Evolutionary conservation across 2,888 invertebrate species (phyloP), one percentile per base, ranked within the genome.

Genomic region (Diplazon laetatorius): DNA sequence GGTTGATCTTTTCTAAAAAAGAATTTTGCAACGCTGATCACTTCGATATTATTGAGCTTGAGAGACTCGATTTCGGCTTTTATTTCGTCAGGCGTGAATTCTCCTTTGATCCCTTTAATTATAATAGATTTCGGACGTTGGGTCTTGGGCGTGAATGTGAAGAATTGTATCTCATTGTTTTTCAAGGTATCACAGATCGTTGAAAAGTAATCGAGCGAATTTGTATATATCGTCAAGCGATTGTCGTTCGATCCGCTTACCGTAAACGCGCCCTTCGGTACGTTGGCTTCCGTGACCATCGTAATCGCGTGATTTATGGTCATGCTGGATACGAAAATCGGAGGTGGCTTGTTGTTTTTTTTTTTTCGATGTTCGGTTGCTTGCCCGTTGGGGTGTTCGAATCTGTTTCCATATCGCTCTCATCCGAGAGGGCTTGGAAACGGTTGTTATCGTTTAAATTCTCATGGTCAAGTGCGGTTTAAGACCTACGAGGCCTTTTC

Each of bases 1-100:
- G n/a, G 55, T 22, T 66, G 50, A 30, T 18, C 18, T 42, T 73
- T 73, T 14, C 65, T 57, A 16, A 66, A 66, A 9, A 6, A 14
- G 16, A 66, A 52, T 52, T 66, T 22, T 1, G 30, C 5, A 8
- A 73, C 1, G 2, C 22, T 73, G 8, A 57, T 39, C 1, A 73
- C 14, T 4, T 39, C 22, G 1, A 55, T 52, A 8, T 73, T 73
- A 0, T 8, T 1, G 1, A 57, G 66, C 0, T 46, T 46, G 6
- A 57, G 30, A 2, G 25, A 25, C 0, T 22, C 10, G 3, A 74
- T 55, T 44, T 74, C 65, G 2, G 52, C 10, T 46, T 66, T 44
- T 1, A 74, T 35, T 10, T 74, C 66, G 3, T 57, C 30, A 2
- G 8, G 9, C 2, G 37, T 46, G 18, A 70, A 70, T 1, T 44